Evolutionary conservation across 2,113 vertebrate species (phyloP), one percentile per base, ranked within the genome.

Genomic region (Nycticorax nycticorax): DNA sequence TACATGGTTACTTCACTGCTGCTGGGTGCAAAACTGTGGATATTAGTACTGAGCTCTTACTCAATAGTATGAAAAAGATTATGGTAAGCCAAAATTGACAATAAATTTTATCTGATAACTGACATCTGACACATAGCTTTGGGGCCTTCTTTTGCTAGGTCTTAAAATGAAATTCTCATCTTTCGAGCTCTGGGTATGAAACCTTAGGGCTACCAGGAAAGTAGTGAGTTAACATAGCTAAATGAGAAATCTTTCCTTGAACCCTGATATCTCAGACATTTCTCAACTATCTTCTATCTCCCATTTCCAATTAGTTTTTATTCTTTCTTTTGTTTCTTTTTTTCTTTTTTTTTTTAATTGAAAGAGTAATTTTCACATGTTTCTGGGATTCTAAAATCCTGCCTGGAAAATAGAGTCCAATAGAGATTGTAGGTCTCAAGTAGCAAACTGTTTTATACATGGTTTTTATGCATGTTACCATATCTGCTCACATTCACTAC

Each of bases 381-480:
- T 85, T 88, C 37, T 52, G 32, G 24, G 8, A 2, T 93, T 19
- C 35, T 75, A 53, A 89, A 95, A 64, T 50, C 20, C 7, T 5
- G 72, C 37, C 23, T 27, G 12, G 26, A 75, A 78, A 41, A 50
- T 47, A 22, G 82, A n/a, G 20, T 7, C 20, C 7, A 78, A 66
- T 3, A 87, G 10, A 62, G 6, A 15, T 5, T 57, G 6, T 43
- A 66, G 17, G 28, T 66, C 16, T 62, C 30, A 69, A 12, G 26
- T 48, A 77, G 14, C 28, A 53, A 87, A 48, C 9, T 17, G 6
- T 17, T 52, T 35, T 30, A 26, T 43, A 52, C 21, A 3, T 26
- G 12, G 0, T 2, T 30, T 74, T 67, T 55, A 24, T 47, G 5
- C 0, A 1, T 52, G 7, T 37, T 59, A 59, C 1, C 33, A 52